These are phyloP conservation scores for Tetranychus piercei DNA, from an alignment of 2,888 invertebrate genomes.

Conservation along the genomic window DNA sequence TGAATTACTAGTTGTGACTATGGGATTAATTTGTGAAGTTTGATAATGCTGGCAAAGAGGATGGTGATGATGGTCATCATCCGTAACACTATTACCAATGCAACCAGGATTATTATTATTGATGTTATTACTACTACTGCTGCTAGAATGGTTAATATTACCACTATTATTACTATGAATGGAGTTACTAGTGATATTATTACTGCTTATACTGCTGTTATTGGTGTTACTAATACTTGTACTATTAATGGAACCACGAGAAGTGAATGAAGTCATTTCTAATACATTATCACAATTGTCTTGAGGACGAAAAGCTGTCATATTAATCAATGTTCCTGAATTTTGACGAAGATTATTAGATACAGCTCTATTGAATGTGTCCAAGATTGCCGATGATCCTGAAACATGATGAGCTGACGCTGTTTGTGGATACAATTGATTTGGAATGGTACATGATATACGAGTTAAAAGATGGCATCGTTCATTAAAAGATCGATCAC, in stretches of 20 bases:
- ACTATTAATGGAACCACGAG: background rate
- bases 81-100: background rate
- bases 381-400: background rate
- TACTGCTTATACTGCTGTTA: background rate
- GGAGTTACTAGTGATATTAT: background rate
- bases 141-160: background rate
- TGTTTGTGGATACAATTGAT: background rate
- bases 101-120: background rate
- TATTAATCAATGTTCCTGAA: conserved; percentile 23
- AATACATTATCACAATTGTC: conserved; percentile 3
- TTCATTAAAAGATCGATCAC: conserved; percentile 1
- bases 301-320: conserved; percentile 22
- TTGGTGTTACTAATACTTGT: background rate
- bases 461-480: background rate
- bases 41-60: background rate
- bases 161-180: background rate
- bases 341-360: background rate
- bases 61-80: background rate
- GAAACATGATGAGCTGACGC: background rate
- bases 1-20: too few relatives aligned
- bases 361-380: background rate
- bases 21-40: too few relatives aligned
- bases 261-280: conserved; percentile 8
- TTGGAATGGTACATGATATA: background rate
- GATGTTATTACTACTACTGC: background rate